Base-by-base conservation (phyloP, 1,140 invertebrate genomes). In the Anthonomus grandis region DNA sequence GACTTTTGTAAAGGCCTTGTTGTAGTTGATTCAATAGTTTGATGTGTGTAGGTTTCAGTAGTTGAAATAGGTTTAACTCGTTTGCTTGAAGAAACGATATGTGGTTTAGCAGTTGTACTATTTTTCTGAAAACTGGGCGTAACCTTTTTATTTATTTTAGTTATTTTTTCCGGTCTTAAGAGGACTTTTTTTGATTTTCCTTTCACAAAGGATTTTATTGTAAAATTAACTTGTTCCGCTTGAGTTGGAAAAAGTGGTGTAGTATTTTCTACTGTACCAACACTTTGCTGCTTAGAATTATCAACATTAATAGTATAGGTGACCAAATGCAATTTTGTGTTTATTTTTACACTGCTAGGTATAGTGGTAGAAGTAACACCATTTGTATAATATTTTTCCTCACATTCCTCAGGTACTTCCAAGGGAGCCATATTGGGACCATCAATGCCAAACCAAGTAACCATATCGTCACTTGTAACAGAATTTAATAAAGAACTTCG, bases 381-480 rank as follows among this genome's bases (percentile, higher is more conserved):
- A 8, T 9, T 34, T 13, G 38, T 8, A 4, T 31, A 15, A 4
- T 15, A 9, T 47, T 59, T 59, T 9, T 27, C 24, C 19, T 25
- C 21, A 41, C 58, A 60, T 21, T 18, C 37, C 13, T 6, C 31
- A 19, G 51, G 22, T 15, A 25, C 22, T 10, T 44, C 46, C 13
- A 55, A 39, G 9, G 10, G n/a, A 12, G 13, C 24, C 10, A 6
- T 45, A 31, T 36, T 25, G 9, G 73, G 66, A 62, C 75, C 75
- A 49, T 78, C 77, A 66, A 77, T 76, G 36, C 81, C 80, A 63
- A 83, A 83, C 82, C 82, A 83, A 4, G 81, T 83, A 22, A 83
- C 81, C 18, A 82, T 74, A 65, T 84, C 82, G 67, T 84, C 82
- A 44, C 81, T 80, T 31, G 79, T 81, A 4, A 82, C 80, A 3